These are phyloP conservation scores for Terrapene triunguis DNA, from an alignment of 2,113 vertebrate species.

Conservation along the genomic window DNA sequence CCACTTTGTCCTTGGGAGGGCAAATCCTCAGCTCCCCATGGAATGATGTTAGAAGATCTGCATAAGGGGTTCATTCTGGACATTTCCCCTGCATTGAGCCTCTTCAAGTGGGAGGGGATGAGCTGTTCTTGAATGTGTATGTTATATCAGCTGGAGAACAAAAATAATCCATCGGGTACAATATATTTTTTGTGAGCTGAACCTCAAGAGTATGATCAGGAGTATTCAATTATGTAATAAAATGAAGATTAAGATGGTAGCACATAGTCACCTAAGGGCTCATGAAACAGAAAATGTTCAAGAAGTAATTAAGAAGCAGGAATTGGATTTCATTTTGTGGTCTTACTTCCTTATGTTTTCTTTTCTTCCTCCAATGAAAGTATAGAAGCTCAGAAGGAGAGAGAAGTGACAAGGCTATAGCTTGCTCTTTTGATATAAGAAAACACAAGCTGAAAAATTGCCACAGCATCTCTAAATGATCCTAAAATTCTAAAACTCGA, in stretches of 20 bases:
- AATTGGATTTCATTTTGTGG: background rate
- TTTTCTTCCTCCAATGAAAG: background rate
- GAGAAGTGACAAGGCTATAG: background rate
- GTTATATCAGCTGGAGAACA: background rate
- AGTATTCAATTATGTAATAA: background rate
- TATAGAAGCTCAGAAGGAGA: background rate
- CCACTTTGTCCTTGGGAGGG: background rate
- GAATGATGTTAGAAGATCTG: background rate
- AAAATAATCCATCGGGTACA: background rate
- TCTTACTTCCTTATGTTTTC: background rate
- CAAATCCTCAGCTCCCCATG: background rate
- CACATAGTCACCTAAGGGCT: background rate
- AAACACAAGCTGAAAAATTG: background rate
- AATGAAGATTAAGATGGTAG: background rate
- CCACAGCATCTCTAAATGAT: background rate
- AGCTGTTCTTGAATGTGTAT: background rate
- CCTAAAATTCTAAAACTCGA: background rate
- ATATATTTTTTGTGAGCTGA: background rate
- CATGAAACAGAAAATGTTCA: background rate
- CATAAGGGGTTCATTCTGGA: background rate
- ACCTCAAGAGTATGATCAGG: background rate
- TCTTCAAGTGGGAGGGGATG: background rate
- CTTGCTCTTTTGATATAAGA: background rate
- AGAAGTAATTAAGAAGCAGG: background rate
- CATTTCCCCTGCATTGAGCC: background rate